Conservation (phyloP, 2,797 vertebrate species). For the Hoplostethus mediterraneus region DNA sequence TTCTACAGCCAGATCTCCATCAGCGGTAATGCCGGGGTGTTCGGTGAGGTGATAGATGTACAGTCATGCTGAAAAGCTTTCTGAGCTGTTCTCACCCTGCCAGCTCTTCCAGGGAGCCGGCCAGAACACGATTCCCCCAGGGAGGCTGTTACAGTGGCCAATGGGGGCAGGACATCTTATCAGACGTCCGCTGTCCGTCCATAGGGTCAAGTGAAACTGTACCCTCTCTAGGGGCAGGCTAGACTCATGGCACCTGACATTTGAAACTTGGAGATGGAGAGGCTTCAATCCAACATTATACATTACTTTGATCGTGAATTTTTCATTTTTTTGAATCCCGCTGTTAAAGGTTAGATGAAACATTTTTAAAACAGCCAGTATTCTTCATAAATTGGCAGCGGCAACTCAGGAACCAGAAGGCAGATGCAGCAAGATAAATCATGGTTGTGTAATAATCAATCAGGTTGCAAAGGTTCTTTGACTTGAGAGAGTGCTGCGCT, state of each 20-base stretch:
- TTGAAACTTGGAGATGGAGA: not conserved
- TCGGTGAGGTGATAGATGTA: slow-evolving; percentile 42
- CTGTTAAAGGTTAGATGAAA: not conserved
- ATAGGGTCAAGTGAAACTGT: not conserved
- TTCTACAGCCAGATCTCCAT: slow-evolving; percentile 55
- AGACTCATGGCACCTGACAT: not conserved
- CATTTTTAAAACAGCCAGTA: not conserved
- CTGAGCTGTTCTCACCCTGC: slow-evolving; percentile 56
- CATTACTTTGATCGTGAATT: not conserved
- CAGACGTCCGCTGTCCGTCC: slow-evolving; percentile 23
- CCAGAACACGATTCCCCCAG: slow-evolving; percentile 12
- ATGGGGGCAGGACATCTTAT: slow-evolving; percentile 21
- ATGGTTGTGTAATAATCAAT: not conserved
- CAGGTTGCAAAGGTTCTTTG: not conserved
- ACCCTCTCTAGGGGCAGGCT: not conserved
- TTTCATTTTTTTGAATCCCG: not conserved
- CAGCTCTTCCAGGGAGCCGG: slow-evolving; percentile 52
- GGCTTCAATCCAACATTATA: not conserved
- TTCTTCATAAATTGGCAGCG: not conserved
- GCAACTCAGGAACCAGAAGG: not conserved
- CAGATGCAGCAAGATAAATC: not conserved
- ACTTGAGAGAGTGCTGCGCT: not conserved
- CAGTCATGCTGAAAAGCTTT: slow-evolving; percentile 55
- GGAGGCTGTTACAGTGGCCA: slow-evolving; percentile 5
- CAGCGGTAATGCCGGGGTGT: slow-evolving; percentile 42